phyloP scores from a whole-genome alignment of 2,113 vertebrate species.

The human (Homo sapiens) region DNA sequence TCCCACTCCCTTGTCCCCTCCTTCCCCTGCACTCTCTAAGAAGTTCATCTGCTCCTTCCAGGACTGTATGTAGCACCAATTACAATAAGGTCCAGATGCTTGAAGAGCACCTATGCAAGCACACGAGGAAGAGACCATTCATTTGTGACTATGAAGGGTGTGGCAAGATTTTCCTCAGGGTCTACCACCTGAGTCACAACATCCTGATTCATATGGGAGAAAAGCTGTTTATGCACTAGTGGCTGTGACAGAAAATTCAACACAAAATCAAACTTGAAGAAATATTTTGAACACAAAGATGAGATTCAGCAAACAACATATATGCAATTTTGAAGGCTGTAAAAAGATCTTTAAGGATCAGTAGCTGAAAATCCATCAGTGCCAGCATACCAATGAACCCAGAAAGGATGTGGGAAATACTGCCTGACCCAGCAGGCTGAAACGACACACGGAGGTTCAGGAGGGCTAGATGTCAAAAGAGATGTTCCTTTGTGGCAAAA shows the following conservation, averaged over 20 bases:
- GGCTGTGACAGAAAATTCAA: slow-evolving; percentile 89
- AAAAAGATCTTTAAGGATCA: slow-evolving; percentile 90
- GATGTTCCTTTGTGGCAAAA: slow-evolving; percentile 89
- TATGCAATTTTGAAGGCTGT: slow-evolving; percentile 89
- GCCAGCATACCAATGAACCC: slow-evolving; percentile 85
- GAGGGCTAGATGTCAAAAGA: slow-evolving; percentile 88
- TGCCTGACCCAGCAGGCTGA: slow-evolving; percentile 83
- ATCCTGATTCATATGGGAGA: background rate
- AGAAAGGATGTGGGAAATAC: slow-evolving; percentile 87
- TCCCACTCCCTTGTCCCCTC: too few species aligned
- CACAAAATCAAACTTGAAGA: slow-evolving; percentile 89
- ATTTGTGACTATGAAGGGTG: background rate
- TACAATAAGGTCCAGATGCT: background rate
- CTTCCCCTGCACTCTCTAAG: too few species aligned
- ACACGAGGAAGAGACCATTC: background rate
- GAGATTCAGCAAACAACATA: slow-evolving; percentile 84
- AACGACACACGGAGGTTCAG: slow-evolving; percentile 89
- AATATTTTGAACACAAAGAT: slow-evolving; percentile 90
- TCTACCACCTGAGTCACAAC: background rate
- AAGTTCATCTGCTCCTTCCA: background rate
- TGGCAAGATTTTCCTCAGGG: background rate
- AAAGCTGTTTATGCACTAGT: slow-evolving; percentile 81
- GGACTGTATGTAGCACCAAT: background rate
- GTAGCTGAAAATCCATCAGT: slow-evolving; percentile 90
- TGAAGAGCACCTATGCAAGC: background rate